Evolutionary conservation across 2,113 vertebrate genomes (phyloP).

Genomic region (Chaetorhynchus papuensis): DNA sequence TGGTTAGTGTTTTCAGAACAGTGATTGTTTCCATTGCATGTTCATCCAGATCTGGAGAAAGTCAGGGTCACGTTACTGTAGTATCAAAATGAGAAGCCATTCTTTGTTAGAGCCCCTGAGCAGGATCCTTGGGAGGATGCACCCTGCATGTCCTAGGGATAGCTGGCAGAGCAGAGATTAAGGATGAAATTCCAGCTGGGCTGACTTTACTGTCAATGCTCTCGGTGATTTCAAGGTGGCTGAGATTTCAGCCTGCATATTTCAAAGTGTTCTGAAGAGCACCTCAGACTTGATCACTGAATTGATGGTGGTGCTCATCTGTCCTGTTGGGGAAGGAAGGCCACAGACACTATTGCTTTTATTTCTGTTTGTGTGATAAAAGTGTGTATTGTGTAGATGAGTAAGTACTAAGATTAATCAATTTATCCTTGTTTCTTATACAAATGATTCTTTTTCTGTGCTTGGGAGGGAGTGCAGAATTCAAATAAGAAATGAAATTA

Average conservation of each 20-base stretch:
- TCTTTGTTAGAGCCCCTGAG: neutral
- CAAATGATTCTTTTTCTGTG: neutral
- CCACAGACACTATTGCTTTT: neutral
- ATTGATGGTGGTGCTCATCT: neutral
- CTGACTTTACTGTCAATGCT: neutral
- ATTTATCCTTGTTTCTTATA: neutral
- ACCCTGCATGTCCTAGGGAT: neutral
- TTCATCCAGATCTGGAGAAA: neutral
- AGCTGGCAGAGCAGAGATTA: neutral
- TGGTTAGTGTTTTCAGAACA: neutral
- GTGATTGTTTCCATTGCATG: neutral
- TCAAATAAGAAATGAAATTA: neutral
- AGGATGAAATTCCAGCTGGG: neutral
- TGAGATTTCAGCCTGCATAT: neutral
- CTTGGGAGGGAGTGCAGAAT: neutral
- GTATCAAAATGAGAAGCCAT: neutral
- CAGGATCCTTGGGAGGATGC: neutral
- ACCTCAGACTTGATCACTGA: neutral
- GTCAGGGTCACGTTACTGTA: neutral
- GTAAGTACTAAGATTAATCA: neutral
- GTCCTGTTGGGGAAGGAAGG: neutral
- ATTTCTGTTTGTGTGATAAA: neutral
- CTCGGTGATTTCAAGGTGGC: neutral
- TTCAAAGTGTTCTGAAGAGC: neutral
- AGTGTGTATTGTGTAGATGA: neutral